Evolutionary conservation across 2,888 invertebrate species (phyloP).

Genomic region (Myopa testacea): DNA sequence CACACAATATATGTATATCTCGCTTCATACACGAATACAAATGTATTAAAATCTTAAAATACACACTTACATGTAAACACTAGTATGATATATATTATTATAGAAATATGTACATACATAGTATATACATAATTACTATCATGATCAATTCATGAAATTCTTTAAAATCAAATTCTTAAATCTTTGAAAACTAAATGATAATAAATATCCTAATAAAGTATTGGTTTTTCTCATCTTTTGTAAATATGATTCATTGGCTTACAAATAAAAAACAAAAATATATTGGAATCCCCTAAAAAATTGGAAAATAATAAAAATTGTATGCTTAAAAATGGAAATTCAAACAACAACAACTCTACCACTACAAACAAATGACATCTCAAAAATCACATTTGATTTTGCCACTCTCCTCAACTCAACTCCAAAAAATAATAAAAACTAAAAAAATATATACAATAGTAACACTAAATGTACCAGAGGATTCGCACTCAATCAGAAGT

Average conservation of each 20-base stretch:
- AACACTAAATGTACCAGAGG: constrained; percentile 68
- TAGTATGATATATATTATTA: too few species aligned
- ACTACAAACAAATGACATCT: constrained; percentile 33
- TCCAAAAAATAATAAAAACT: constrained; percentile 39
- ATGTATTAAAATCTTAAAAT: too few species aligned
- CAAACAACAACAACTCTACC: constrained; percentile 40
- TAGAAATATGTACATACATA: too few species aligned
- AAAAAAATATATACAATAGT: constrained; percentile 56
- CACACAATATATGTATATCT: too few species aligned
- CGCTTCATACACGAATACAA: too few species aligned
- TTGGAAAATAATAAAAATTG: constrained; percentile 16
- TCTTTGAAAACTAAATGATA: too few species aligned
- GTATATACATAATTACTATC: too few species aligned
- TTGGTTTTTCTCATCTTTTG: constrained; percentile 40
- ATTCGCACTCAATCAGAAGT: constrained; percentile 67
- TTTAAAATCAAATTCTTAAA: too few species aligned
- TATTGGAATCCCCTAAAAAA: constrained; percentile 12
- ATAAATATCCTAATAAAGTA: background rate
- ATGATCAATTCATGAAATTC: too few species aligned
- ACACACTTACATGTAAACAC: too few species aligned
- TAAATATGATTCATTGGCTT: constrained; percentile 41
- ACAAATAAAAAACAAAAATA: background rate
- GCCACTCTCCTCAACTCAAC: constrained; percentile 32
- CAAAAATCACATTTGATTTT: constrained; percentile 29
- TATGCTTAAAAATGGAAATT: constrained; percentile 32